Evolutionary conservation across 2,888 invertebrate genomes (phyloP).

Genomic region (Erannis defoliaria): DNA sequence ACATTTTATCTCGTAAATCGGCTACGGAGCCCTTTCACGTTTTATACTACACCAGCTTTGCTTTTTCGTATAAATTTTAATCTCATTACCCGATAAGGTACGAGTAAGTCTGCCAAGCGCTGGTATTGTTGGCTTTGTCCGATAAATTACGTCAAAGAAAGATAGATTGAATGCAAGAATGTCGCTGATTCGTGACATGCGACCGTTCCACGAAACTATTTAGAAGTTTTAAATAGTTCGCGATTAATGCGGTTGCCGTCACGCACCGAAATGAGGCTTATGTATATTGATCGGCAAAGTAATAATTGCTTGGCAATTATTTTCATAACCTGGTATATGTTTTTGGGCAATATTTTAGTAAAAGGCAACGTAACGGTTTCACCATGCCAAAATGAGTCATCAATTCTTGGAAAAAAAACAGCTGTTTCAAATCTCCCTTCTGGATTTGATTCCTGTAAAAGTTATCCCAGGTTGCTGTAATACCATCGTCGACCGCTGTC

Average conservation of each 20-base stretch:
- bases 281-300: neutral
- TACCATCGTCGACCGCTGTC: constrained; percentile 43
- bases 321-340: too few species aligned
- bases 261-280: neutral
- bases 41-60: neutral
- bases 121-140: constrained; percentile 11
- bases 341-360: too few species aligned
- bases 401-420: too few species aligned
- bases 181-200: constrained; percentile 21
- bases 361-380: too few species aligned
- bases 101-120: constrained; percentile 5
- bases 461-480: constrained; percentile 32
- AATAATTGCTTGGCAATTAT: neutral
- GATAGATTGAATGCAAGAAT: constrained; percentile 27
- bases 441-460: neutral
- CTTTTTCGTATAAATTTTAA: constrained; percentile 29
- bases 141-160: constrained; percentile 33
- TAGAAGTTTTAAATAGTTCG: constrained; percentile 18
- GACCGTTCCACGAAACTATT: constrained; percentile 13
- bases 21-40: constrained; percentile 4
- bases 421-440: too few species aligned
- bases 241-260: constrained; percentile 2
- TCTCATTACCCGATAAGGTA: constrained; percentile 31
- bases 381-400: too few species aligned
- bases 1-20: neutral